Base-by-base conservation (phyloP, 53 echinoderm and acorn worm genomes). In the Paelopatides confundens region DNA sequence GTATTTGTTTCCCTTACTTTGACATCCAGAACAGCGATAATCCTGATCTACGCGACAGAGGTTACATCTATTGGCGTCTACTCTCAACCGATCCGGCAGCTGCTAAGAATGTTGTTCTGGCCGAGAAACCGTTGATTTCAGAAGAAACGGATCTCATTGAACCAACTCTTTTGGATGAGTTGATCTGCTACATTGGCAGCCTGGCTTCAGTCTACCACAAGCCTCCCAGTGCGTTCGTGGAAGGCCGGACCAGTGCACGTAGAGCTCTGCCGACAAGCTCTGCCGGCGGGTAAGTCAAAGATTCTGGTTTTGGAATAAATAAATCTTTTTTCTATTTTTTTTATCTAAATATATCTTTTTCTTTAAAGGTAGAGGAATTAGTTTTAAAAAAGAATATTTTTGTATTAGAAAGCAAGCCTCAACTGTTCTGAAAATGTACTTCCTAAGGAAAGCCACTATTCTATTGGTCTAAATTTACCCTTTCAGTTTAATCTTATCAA, bases 161-260 rank as follows among this genome's bases (percentile, higher is more conserved):
- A 47, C 97, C 97, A 23, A 97, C 97, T 14, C 92, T 97, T 33
- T 89, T 97, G 79, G 97, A 97, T 65, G 97, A 97, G 63, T 92
- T 97, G 49, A 97, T 97, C 90, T 97, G 97, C 86, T 95, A 97
- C 92, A 97, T 97, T 82, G 95, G 95, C 46, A 97, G 97, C 81
- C 83, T 97, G 66, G 97, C 97, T n/a, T 97, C 97, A 0, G 97
- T 97, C 86, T 97, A 97, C 69, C 97, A 97, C 91, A 97, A 97
- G 46, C 97, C 97, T 2, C 97, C 97, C 23, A 97, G 97, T 82
- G 97, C 97, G 18, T 97, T 97, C 66, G 95, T 97, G 49, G 97
- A 97, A 65, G 97, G 97, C 3, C 92, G 97, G 36, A 88, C 95
- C 14, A 93, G 91, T 62, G 82, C 93, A 50, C 86, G 96, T 39